These are phyloP conservation scores for Beroe forskalii DNA, from an alignment of 37 sponge, comb jelly and placozoan species.

Conservation along the genomic window DNA sequence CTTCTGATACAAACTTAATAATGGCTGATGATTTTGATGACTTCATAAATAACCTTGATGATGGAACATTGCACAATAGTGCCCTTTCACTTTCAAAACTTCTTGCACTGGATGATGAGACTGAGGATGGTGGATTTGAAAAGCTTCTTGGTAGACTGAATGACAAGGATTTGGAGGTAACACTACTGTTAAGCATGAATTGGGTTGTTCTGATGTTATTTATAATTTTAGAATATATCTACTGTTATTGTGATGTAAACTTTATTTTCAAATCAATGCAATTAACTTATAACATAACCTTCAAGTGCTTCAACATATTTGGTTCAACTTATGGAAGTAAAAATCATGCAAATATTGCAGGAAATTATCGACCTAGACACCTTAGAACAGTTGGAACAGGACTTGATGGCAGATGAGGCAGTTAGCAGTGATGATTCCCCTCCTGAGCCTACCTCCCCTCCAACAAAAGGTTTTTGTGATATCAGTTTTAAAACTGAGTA, in stretches of 20 bases:
- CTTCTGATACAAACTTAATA: too few relatives aligned
- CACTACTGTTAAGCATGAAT: too few relatives aligned
- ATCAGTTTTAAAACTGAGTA: too few relatives aligned
- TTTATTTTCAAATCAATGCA: too few relatives aligned
- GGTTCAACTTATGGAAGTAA: too few relatives aligned
- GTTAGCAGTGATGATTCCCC: slow-evolving; percentile 5
- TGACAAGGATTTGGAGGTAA: slow-evolving; percentile 56
- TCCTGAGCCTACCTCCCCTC: neutral
- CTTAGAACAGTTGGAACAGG: slow-evolving; percentile 7
- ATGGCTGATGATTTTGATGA: slow-evolving; percentile 54
- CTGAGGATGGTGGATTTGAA: slow-evolving; percentile 35
- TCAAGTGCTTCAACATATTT: too few relatives aligned
- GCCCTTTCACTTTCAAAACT: slow-evolving; percentile 36
- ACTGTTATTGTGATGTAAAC: too few relatives aligned
- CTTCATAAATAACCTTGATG: slow-evolving; percentile 33
- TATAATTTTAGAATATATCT: too few relatives aligned
- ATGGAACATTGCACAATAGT: neutral
- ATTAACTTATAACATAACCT: too few relatives aligned
- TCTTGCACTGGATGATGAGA: neutral
- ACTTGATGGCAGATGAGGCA: slow-evolving; percentile 16
- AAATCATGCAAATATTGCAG: neutral
- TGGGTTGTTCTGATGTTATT: too few relatives aligned
- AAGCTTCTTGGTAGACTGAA: slow-evolving; percentile 33
- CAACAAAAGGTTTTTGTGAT: neutral
- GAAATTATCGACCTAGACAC: slow-evolving; percentile 17